Conservation (phyloP, 2,888 invertebrate genomes). For the Agonopterix subpropinquella region DNA sequence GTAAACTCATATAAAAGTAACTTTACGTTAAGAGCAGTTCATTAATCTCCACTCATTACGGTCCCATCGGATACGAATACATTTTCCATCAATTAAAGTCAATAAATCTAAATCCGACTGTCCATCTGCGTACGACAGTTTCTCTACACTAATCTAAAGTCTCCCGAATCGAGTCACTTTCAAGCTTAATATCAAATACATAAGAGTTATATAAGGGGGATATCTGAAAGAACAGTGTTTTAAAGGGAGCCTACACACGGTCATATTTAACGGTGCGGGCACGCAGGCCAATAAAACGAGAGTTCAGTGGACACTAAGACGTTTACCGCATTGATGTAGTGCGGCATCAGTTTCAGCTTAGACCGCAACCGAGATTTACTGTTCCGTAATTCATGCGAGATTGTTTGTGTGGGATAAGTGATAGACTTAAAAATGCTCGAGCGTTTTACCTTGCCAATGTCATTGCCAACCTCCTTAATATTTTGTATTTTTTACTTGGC, state of each 20-base stretch:
- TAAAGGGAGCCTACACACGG: conserved; percentile 21
- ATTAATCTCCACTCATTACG: conserved; percentile 20
- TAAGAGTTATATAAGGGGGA: too few species aligned
- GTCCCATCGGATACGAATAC: conserved; percentile 9
- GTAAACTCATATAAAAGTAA: neutral
- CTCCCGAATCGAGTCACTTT: too few species aligned
- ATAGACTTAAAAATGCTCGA: neutral
- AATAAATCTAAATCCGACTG: conserved; percentile 25
- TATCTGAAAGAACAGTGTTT: conserved; percentile 10
- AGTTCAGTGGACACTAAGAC: conserved; percentile 41
- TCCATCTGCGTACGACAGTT: conserved; percentile 16
- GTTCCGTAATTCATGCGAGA: conserved; percentile 37
- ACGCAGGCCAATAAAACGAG: conserved; percentile 23
- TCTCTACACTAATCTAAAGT: neutral
- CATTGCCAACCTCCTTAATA: too few species aligned
- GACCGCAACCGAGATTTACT: conserved; percentile 49
- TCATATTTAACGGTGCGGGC: conserved; percentile 22
- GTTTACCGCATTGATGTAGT: conserved; percentile 52
- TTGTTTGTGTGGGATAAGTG: conserved; percentile 20
- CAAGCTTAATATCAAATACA: too few species aligned
- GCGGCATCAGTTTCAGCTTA: conserved; percentile 54
- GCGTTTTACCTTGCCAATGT: neutral
- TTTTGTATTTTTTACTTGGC: too few species aligned
- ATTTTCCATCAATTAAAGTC: conserved; percentile 22
- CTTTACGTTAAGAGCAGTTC: neutral